Conservation (phyloP, 2,888 invertebrate species). For the Melanotus villosus region DNA sequence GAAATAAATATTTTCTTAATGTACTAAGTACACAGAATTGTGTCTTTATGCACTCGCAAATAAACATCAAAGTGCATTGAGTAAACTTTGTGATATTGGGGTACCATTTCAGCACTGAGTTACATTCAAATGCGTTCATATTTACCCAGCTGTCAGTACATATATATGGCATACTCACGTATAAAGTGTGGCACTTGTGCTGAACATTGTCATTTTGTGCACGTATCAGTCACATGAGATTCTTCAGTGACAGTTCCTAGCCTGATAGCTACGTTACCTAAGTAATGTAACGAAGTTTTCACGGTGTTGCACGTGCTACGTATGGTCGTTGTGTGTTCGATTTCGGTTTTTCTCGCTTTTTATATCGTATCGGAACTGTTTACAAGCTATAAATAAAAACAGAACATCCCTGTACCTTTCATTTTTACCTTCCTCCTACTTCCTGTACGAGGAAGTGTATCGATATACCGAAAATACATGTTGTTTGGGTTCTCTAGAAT, state of each 20-base stretch:
- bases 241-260: conserved; percentile 41
- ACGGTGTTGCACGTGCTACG: conserved; percentile 37
- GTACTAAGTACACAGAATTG: too few relatives aligned
- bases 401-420: not conserved
- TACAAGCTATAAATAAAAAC: conserved; percentile 11
- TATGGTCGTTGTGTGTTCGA: conserved; percentile 13
- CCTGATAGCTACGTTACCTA: conserved; percentile 45
- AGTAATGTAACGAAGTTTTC: conserved; percentile 44
- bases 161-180: conserved; percentile 24
- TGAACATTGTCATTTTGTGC: conserved; percentile 42
- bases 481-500: too few relatives aligned
- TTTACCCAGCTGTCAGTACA: conserved; percentile 38
- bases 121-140: conserved; percentile 26
- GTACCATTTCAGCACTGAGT: conserved; percentile 10
- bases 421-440: not conserved
- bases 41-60: not conserved
- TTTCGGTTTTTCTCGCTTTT: conserved; percentile 9
- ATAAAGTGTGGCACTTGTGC: conserved; percentile 39
- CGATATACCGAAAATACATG: too few relatives aligned
- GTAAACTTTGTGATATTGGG: not conserved
- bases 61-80: not conserved
- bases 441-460: too few relatives aligned
- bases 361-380: conserved; percentile 2
- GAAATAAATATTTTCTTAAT: too few relatives aligned
- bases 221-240: conserved; percentile 47